Percentiles rank a stretch among this genome's conserved stretches.
phyloP scores from a whole-genome alignment of 2,888 invertebrate genomes.

The Bugulina stolonifera region DNA sequence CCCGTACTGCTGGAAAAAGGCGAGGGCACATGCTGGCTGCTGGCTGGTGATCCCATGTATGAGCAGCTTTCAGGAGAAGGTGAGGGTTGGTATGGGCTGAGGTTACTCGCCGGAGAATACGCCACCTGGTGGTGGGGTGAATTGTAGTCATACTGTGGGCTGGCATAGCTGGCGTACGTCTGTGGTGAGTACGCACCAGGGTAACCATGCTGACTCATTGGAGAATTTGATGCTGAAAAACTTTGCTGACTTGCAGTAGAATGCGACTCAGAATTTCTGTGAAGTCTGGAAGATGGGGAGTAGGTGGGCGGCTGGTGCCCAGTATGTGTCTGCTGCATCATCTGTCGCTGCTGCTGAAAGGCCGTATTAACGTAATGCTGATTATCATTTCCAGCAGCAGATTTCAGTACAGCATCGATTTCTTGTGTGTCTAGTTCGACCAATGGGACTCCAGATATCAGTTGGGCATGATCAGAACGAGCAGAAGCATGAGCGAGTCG shows the following conservation, averaged over 20 bases:
- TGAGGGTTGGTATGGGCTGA: background rate
- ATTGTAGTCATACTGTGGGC: background rate
- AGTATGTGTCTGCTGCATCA: no score
- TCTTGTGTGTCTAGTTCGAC: background rate
- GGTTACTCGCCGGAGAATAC: background rate
- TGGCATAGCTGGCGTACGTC: background rate
- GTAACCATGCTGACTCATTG: background rate
- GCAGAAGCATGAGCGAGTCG: background rate
- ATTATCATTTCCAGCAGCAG: no score
- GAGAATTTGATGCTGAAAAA: background rate
- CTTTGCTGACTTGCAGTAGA: background rate
- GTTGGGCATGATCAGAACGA: no score
- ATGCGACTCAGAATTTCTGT: background rate
- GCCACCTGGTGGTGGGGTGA: background rate
- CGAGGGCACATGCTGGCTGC: background rate
- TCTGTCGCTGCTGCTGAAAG: background rate
- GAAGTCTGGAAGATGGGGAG: background rate
- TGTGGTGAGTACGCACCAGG: background rate
- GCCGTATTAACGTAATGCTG: background rate
- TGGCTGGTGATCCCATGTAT: background rate
- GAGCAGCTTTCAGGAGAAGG: background rate
- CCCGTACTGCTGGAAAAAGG: background rate
- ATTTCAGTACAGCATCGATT: background rate
- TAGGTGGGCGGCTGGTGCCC: background rate
- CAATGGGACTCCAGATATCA: no score